Evolutionary conservation across 1,140 invertebrate genomes (phyloP), one percentile per base, ranked within the genome.

Genomic region (Formica exsecta): DNA sequence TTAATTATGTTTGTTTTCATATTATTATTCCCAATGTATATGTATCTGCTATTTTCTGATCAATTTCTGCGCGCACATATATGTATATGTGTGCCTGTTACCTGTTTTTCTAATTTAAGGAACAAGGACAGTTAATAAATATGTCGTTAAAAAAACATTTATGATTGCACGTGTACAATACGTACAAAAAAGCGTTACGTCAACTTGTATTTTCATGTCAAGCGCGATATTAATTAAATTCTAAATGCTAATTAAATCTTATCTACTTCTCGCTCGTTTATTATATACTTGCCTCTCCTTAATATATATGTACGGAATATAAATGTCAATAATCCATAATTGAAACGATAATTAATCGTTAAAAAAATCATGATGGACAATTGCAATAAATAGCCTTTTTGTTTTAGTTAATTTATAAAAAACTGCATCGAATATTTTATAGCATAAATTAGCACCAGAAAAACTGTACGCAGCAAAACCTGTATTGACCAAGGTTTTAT

Each of bases 111-210:
- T 68, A 19, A n/a, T 51, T 77, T 32, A 32, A 2, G 13, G 13
- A 9, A 79, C 54, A 11, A 68, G 25, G 2, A 25, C 36, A n/a
- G 19, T 79, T 79, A 61, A 61, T 44, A 54, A 36, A 51, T 22
- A 13, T 32, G 32, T 7, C 13, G 2, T 38, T 59, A 11, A 25
- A 51, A 51, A 32, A 59, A 25, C 7, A 41, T 51, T 70, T 70
- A 22, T 13, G 22, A 13, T 57, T 73, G 32, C 8, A 51, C 48
- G 16, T 8, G n/a, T 16, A 73, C 41, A 44, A 44, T 32, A 32
- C 4, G 32, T 70, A 19, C 29, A 73, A 36, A 57, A 57, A 73
- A 16, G 1, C 16, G 13, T 74, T 59, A 22, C n/a, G 16, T 74
- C 25, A 61, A 74, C 13, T 36, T 3, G 1, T 59, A 3, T 22